A percentile compares a stretch with the other conserved stretches of the same genome.
phyloP scores from a whole-genome alignment of 2,113 vertebrate species.

The Heloderma charlesbogerti region DNA sequence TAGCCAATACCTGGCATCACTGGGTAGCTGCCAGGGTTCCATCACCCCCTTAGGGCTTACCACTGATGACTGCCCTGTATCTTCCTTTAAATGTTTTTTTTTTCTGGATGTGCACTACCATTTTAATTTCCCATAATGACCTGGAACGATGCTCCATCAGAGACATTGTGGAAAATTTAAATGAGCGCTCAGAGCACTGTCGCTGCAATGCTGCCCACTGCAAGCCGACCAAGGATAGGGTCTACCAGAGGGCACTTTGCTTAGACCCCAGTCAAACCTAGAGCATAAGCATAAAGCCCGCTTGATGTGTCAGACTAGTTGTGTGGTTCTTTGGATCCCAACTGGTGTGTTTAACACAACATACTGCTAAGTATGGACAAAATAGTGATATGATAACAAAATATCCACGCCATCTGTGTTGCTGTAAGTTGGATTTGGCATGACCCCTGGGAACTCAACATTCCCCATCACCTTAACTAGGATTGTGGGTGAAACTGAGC shows the following conservation, averaged over 20 bases:
- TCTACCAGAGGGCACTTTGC: not conserved
- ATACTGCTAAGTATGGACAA: not conserved
- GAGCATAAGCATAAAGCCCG: not conserved
- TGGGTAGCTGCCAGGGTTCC: too few species aligned
- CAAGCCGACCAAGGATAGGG: not conserved
- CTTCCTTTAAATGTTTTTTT: too few species aligned
- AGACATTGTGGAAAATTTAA: not conserved
- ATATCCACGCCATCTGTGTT: rapidly evolving
- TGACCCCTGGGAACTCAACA: not conserved
- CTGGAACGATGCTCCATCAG: not conserved
- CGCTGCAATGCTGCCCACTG: not conserved
- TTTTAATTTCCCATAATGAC: not conserved
- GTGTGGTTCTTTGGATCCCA: not conserved
- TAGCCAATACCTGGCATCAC: too few species aligned
- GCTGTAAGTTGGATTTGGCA: rapidly evolving
- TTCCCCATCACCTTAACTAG: not conserved
- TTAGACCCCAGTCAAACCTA: not conserved
- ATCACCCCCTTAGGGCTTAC: too few species aligned
- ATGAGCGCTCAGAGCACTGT: not conserved
- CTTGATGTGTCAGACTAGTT: not conserved
- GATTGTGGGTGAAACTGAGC: not conserved
- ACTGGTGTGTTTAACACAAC: not conserved
- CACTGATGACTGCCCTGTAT: too few species aligned
- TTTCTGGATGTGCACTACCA: not conserved
- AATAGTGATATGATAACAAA: not conserved